Evolutionary conservation across 1,140 invertebrate genomes (phyloP), one percentile per base, ranked within the genome.

Genomic region (Antheraea pernyi): DNA sequence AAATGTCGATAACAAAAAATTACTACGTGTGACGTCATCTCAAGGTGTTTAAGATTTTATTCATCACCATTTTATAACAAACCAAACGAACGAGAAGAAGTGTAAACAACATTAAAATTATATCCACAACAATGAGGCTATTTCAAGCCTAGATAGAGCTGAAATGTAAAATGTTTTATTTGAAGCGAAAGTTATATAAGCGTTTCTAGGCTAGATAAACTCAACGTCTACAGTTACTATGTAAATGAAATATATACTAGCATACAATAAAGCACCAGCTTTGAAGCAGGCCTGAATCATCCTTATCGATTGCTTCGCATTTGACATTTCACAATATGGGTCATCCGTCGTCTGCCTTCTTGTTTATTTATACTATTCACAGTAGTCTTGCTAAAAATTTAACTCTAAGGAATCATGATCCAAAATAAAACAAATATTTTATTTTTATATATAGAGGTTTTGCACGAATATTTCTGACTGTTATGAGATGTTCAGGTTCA

Each of bases 281-380:
- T 19, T 39, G 37, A 19, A 22, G 11, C 18, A 30, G 22, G 22
- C 63, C 66, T 77, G 75, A 77, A 72, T 77, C 75, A 77, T 72
- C 70, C 65, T 63, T 77, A 77, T 77, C 68, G 75, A 77, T 77
- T 69, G 61, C 63, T 69, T 59, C 36, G 42, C 67, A 36, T 71
- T 73, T 69, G 75, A 65, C 72, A 70, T 71, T 70, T 69, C 68
- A 67, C 68, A 18, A 70, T 72, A 72, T 74, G 67, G 70, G 70
- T 72, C 75, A 71, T 67, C 63, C 75, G 69, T 64, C 59, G 74
- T 53, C 53, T 59, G 59, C 48, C 67, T 73, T 53, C 62, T 69
- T 68, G 19, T 65, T 60, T 75, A 61, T 61, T 30, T 61, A 10
- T 61, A 36, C 3, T 36, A 22, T 60, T 36, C 59, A 36, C 16